Percentiles rank a stretch among this genome's conserved stretches.
These are phyloP conservation scores for Hyperoplus lanceolatus DNA, from an alignment of 2,797 vertebrate genomes.

Conservation along the genomic window DNA sequence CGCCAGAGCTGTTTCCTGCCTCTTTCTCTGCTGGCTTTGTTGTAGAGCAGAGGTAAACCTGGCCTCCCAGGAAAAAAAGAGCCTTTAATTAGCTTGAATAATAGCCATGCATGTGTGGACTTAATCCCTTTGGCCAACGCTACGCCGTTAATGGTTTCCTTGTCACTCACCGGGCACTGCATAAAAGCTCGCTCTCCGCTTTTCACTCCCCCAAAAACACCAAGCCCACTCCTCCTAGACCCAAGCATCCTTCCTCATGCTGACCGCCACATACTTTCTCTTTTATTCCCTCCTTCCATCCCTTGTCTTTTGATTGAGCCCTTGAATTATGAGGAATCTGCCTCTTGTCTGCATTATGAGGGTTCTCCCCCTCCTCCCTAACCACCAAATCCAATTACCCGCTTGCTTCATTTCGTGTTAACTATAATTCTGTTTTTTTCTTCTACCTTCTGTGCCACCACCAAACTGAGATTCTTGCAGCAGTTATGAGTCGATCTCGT, in stretches of 20 bases:
- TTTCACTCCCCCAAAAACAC: slow-evolving; percentile 78
- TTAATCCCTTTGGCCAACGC: slow-evolving; percentile 85
- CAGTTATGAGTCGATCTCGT: not conserved
- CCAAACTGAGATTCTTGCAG: not conserved
- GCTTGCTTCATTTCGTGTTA: slow-evolving; percentile 65
- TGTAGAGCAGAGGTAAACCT: slow-evolving; percentile 80
- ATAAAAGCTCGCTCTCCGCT: slow-evolving; percentile 83
- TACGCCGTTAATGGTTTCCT: slow-evolving; percentile 87
- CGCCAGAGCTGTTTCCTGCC: slow-evolving; percentile 82
- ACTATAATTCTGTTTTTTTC: slow-evolving; percentile 42
- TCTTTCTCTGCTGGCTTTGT: slow-evolving; percentile 83
- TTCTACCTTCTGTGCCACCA: not conserved
- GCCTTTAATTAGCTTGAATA: slow-evolving; percentile 88
- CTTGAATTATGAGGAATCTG: slow-evolving; percentile 79
- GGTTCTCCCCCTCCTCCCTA: slow-evolving; percentile 43
- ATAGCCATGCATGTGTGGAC: slow-evolving; percentile 87
- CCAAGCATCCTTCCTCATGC: slow-evolving; percentile 69
- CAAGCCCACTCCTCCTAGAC: slow-evolving; percentile 52
- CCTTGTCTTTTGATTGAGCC: slow-evolving; percentile 60
- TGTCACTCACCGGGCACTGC: slow-evolving; percentile 84
- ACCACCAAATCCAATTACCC: slow-evolving; percentile 71
- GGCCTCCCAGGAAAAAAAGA: slow-evolving; percentile 78
- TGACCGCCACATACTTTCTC: slow-evolving; percentile 64
- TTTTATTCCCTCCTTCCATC: slow-evolving; percentile 53
- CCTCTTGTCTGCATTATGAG: slow-evolving; percentile 55